These are phyloP conservation scores for Cephus sareptanus DNA, from an alignment of 2,888 invertebrate genomes.

Conservation along the genomic window DNA sequence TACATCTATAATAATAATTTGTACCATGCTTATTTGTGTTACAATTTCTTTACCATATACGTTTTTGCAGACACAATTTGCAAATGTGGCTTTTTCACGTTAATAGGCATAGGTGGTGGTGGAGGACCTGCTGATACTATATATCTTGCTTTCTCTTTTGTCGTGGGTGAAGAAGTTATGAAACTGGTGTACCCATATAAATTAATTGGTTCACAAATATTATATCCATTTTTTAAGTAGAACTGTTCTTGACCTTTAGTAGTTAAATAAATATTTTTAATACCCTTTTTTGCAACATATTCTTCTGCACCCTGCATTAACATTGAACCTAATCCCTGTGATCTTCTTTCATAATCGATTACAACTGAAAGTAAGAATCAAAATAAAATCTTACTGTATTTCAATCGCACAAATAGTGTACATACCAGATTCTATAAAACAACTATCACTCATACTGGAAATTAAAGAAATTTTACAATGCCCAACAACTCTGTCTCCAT, in stretches of 20 bases:
- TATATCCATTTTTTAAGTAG: slow-evolving; percentile 80
- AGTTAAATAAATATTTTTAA: slow-evolving; percentile 76
- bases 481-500: slow-evolving; percentile 73
- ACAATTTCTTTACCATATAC: slow-evolving; percentile 60
- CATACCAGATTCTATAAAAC: slow-evolving; percentile 48
- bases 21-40: slow-evolving; percentile 16
- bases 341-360: slow-evolving; percentile 77
- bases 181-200: slow-evolving; percentile 71
- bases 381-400: not conserved
- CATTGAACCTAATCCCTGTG: slow-evolving; percentile 80
- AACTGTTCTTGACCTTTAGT: slow-evolving; percentile 82
- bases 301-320: slow-evolving; percentile 81
- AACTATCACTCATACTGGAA: slow-evolving; percentile 76
- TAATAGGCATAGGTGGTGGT: slow-evolving; percentile 63
- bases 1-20: slow-evolving; percentile 16
- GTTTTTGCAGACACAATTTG: slow-evolving; percentile 53
- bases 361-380: slow-evolving; percentile 70
- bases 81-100: slow-evolving; percentile 37
- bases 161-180: slow-evolving; percentile 24
- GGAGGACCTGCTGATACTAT: slow-evolving; percentile 49
- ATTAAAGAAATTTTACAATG: slow-evolving; percentile 84
- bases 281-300: slow-evolving; percentile 72
- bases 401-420: not conserved
- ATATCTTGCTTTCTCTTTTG: slow-evolving; percentile 6
- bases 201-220: slow-evolving; percentile 75